Percentiles rank a stretch among this genome's conserved stretches.
phyloP scores from a whole-genome alignment of 2,113 vertebrate genomes.

The Hepsetus odoe region DNA sequence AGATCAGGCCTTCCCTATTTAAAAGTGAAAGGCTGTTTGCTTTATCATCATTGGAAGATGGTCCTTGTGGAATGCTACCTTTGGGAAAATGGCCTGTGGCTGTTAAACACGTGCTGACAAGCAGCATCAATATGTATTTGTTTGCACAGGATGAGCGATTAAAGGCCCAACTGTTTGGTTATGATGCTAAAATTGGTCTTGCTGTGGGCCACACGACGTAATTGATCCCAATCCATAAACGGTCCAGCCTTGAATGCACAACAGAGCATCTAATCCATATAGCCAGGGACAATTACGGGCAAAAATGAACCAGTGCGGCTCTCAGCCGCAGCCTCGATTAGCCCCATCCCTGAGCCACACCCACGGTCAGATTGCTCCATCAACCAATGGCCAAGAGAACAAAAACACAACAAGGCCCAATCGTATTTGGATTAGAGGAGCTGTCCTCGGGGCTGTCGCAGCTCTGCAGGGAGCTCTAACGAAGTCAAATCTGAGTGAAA shows the following conservation, averaged over 20 bases:
- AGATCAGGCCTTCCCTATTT: background rate
- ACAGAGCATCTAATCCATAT: slow-evolving; percentile 48
- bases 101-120: slow-evolving; percentile 51
- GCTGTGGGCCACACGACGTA: slow-evolving; percentile 45
- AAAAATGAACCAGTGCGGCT: slow-evolving; percentile 47
- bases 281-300: slow-evolving; percentile 43
- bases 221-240: slow-evolving; percentile 45
- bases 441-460: slow-evolving; percentile 10
- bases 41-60: background rate
- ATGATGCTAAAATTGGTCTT: slow-evolving; percentile 59
- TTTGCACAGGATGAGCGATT: slow-evolving; percentile 58
- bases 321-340: slow-evolving; percentile 43
- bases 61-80: background rate
- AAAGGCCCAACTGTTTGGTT: slow-evolving; percentile 56
- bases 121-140: slow-evolving; percentile 65
- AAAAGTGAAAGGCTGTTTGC: background rate
- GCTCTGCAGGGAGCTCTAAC: slow-evolving; percentile 24
- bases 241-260: slow-evolving; percentile 43
- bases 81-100: slow-evolving; percentile 5
- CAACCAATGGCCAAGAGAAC: slow-evolving; percentile 25
- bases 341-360: slow-evolving; percentile 20
- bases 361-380: slow-evolving; percentile 23
- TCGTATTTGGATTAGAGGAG: slow-evolving; percentile 23
- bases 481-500: slow-evolving; percentile 47
- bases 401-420: slow-evolving; percentile 34